These are phyloP conservation scores for Microctonus hyperodae DNA, from an alignment of 2,888 invertebrate species.

Conservation along the genomic window DNA sequence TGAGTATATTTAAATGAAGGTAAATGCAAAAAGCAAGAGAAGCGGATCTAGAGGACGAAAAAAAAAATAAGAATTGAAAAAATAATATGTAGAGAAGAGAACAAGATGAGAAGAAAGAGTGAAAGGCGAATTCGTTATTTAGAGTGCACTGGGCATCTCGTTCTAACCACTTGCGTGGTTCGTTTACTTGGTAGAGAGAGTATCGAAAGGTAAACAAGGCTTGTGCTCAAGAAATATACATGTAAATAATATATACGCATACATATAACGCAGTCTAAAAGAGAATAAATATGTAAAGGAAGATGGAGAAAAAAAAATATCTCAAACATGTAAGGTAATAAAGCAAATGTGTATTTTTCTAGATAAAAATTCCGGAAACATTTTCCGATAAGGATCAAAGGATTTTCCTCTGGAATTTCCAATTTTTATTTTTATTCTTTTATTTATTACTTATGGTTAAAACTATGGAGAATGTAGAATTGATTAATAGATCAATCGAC, in stretches of 20 bases:
- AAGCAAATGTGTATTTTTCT: not conserved
- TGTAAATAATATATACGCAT: not conserved
- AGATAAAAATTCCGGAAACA: not conserved
- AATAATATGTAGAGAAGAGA: not conserved
- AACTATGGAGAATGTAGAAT: not conserved
- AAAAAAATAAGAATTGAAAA: slow-evolving; percentile 13
- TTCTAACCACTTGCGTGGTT: slow-evolving; percentile 27
- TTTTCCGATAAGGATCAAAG: not conserved
- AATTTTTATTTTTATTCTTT: not conserved
- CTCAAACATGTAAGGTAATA: not conserved
- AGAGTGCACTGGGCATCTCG: slow-evolving; percentile 7
- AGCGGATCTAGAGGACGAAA: not conserved
- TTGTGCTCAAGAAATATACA: not conserved
- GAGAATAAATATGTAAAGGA: not conserved
- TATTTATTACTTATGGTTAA: not conserved
- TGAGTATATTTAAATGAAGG: not conserved
- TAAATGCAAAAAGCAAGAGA: not conserved
- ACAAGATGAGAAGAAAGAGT: slow-evolving; percentile 15
- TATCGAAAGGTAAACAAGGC: not conserved
- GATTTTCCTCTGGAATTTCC: not conserved
- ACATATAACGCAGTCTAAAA: not conserved
- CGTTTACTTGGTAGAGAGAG: slow-evolving; percentile 2
- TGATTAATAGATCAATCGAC: not conserved
- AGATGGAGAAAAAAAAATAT: not conserved
- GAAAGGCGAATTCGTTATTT: slow-evolving; percentile 21